Evolutionary conservation across 2,797 vertebrate genomes (phyloP).

Genomic region (Harpagifer antarcticus): DNA sequence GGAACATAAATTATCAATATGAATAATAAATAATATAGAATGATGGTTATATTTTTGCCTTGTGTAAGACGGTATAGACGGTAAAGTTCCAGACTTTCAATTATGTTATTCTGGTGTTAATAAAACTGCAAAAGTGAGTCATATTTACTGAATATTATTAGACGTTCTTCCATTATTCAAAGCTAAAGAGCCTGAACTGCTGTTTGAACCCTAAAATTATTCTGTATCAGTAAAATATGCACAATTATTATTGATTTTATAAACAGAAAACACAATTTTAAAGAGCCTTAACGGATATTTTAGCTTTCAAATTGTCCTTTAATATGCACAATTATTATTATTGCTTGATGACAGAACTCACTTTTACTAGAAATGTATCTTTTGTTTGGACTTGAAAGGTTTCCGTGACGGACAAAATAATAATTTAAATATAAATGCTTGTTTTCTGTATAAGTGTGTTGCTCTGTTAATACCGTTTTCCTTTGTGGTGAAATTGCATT

Average conservation of each 20-base stretch:
- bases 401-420: too few species aligned
- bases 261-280: too few species aligned
- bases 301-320: too few species aligned
- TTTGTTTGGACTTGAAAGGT: background rate
- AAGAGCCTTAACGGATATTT: too few species aligned
- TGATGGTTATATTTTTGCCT: slow-evolving; percentile 28
- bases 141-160: slow-evolving; percentile 10
- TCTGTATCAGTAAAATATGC: background rate
- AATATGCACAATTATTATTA: slow-evolving; percentile 13
- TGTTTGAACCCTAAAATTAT: background rate
- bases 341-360: slow-evolving; percentile 29
- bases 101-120: background rate
- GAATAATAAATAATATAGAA: slow-evolving; percentile 55
- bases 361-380: slow-evolving; percentile 15
- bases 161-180: slow-evolving; percentile 22
- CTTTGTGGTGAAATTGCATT: background rate
- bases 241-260: too few species aligned
- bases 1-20: slow-evolving; percentile 66
- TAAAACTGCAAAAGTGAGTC: slow-evolving; percentile 14
- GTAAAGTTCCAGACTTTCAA: slow-evolving; percentile 2
- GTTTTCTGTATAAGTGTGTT: background rate
- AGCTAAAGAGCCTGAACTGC: background rate
- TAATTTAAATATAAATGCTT: background rate
- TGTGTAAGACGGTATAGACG: slow-evolving; percentile 13
- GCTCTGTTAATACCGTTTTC: background rate